Base-by-base conservation (phyloP, 2,113 vertebrate species). In the Oreocharis arfaki region DNA sequence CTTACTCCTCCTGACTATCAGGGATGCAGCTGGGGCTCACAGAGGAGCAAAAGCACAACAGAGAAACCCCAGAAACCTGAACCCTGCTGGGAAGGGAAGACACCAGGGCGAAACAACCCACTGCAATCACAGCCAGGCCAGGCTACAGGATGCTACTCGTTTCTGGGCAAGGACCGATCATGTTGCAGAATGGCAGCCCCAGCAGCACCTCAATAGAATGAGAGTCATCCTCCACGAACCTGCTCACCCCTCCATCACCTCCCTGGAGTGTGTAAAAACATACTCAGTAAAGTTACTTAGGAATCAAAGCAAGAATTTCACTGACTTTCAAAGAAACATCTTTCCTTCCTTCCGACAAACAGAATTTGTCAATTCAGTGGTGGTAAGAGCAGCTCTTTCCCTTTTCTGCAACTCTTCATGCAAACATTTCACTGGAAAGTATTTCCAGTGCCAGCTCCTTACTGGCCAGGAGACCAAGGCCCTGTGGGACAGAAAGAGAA, bases 121-220 rank as follows among this genome's bases (percentile, higher is more conserved):
- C 33, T n/a, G 76, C 19, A 73, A 32, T 13, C 68, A 37, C 32
- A 49, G 55, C 50, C 57, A 41, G 52, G 32, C 13, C 21, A 46
- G 69, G 24, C 39, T 8, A 18, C 16, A 75, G 24, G 19, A 49
- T 24, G 16, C 18, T 32, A 3, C 55, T 3, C 7, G 13, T 46
- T 76, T 63, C 63, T 46, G 27, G 24, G 14, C 35, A 76, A 86
- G 71, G 86, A 75, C 28, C 0, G 0, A 53, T 15, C 15, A 13
- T 10, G 0, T 0, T 33, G 69, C n/a, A 53, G 47, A 8, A 0
- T 0, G 13, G 23, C 46, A 15, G 32, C 21, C 41, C 30, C 79
- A 28, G 41, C 33, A 81, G 75, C n/a, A 30, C 50, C 80, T 35
- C 32, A 3, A 0, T 2, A 37, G 55, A 46, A 70, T 2, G n/a